Conservation (phyloP, 1,140 invertebrate genomes). For the Drosophila truncata region DNA sequence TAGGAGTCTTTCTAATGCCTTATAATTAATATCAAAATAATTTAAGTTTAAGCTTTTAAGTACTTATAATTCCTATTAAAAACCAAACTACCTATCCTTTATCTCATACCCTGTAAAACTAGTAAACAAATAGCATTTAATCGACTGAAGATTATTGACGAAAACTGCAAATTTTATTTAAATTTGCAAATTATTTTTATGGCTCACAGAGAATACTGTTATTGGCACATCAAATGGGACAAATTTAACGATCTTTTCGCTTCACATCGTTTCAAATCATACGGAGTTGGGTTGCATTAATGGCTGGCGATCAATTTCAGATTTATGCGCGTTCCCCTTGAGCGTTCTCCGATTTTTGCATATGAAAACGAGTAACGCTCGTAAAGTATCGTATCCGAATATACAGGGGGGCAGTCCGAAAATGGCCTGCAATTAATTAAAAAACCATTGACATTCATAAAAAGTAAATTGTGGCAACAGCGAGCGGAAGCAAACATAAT, state of each 20-base stretch:
- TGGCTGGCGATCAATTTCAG: constrained; percentile 68
- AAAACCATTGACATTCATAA: constrained; percentile 83
- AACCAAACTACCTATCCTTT: background rate
- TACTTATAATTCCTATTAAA: too few relatives aligned
- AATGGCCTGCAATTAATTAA: constrained; percentile 80
- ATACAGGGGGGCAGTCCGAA: constrained; percentile 35
- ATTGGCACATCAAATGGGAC: constrained; percentile 58
- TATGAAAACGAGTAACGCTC: constrained; percentile 27
- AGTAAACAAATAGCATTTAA: constrained; percentile 34
- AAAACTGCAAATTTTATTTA: constrained; percentile 13
- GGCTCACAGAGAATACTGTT: constrained; percentile 21
- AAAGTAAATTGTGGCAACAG: constrained; percentile 83
- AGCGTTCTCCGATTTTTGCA: constrained; percentile 37
- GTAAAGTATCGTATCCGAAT: constrained; percentile 37
- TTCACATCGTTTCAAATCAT: constrained; percentile 11
- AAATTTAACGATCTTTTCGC: constrained; percentile 55
- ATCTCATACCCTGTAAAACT: background rate
- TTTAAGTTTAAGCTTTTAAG: background rate
- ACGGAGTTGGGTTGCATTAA: constrained; percentile 59
- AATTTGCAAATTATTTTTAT: constrained; percentile 59
- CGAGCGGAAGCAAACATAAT: constrained; percentile 65
- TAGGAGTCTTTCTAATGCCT: background rate
- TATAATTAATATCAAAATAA: background rate
- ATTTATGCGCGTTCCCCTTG: constrained; percentile 53
- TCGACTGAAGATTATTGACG: background rate